These are phyloP conservation scores for Chaitophorus viminalis DNA, from an alignment of 2,888 invertebrate genomes.

Conservation along the genomic window DNA sequence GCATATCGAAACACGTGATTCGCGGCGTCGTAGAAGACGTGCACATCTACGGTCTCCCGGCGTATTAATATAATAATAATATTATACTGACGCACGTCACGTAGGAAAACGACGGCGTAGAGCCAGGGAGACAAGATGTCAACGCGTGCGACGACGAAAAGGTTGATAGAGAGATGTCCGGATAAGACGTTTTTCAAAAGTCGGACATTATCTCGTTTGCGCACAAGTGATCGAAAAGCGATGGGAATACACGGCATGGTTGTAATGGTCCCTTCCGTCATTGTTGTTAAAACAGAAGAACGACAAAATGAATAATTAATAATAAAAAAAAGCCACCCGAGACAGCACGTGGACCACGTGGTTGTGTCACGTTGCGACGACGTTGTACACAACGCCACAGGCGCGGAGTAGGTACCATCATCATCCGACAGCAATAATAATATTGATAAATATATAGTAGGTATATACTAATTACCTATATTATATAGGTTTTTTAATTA, in stretches of 20 bases:
- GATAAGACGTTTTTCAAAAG: neutral
- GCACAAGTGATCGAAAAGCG: neutral
- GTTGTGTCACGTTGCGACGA: neutral
- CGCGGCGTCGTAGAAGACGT: neutral
- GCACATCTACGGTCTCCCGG: neutral
- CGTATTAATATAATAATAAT: neutral
- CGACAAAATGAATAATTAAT: neutral
- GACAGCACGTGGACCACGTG: neutral
- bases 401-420: no score
- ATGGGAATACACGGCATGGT: neutral
- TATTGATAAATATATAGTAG: neutral
- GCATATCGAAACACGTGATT: conserved; percentile 18
- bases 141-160: neutral
- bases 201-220: neutral
- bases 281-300: neutral
- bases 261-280: neutral
- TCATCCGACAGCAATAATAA: neutral
- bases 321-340: neutral
- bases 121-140: neutral
- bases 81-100: neutral
- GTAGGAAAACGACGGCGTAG: neutral
- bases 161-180: neutral
- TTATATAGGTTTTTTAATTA: no score
- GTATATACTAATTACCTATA: no score
- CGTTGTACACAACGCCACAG: no score